Base-by-base conservation (phyloP, 2,888 invertebrate genomes). In the Shargacucullia verbasci region DNA sequence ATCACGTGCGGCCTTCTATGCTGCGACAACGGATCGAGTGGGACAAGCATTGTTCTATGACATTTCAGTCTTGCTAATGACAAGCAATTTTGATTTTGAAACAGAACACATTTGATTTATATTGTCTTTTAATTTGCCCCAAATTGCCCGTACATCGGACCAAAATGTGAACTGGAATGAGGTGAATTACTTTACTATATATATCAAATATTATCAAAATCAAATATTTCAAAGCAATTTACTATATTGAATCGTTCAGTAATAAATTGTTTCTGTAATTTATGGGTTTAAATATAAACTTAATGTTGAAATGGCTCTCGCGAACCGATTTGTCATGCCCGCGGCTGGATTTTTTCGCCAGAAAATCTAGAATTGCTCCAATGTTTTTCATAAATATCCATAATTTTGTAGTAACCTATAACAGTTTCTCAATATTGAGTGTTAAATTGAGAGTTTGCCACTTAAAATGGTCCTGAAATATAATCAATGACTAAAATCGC, bases 51-150 rank as follows among this genome's bases (percentile, higher is more conserved):
- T 94, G 94, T 93, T 92, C 93, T 90, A 88, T 92, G 94, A 93
- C 92, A 94, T 93, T 94, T 93, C 83, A 91, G 91, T 85, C 87
- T 87, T 82, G 86, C 91, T 92, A 93, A 92, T 93, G 88, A 92
- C 90, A 87, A 92, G 88, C 90, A 92, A 94, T 93, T 93, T 91
- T 59, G 87, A 82, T 92, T 91, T 91, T 88, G 92, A 88, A 93
- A 94, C 78, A 82, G 81, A 80, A 87, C 87, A 88, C 83, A 90
- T 89, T 87, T 83, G 82, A 87, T 87, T 84, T 85, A 87, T 86
- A 85, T 87, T 86, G 87, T 82, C 82, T 88, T 87, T 89, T 87
- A 86, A 91, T 89, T 84, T 79, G 80, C 73, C 76, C 76, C 62
- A 79, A 86, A 87, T 86, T 83, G 80, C 80, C 83, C 62, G 65